A percentile compares a stretch with the other conserved stretches of the same genome.
Conservation (phyloP, 2,797 vertebrate species). For the Tragopan temminckii region DNA sequence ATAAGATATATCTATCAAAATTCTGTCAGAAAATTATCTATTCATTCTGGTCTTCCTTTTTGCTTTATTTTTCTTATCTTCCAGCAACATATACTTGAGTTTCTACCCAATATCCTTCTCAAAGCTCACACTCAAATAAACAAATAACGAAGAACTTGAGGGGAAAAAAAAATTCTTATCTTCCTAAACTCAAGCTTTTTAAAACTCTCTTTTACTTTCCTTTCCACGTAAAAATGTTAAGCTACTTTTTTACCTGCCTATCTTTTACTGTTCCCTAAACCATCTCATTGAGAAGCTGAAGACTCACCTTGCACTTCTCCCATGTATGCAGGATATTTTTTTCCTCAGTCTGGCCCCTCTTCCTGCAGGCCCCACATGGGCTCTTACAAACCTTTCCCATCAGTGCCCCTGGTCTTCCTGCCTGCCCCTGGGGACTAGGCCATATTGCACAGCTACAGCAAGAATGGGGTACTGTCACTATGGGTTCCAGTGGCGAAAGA, state of each 20-base stretch:
- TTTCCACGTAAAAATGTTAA: background rate
- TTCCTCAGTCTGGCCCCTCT: background rate
- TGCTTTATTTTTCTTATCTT: conserved; percentile 34
- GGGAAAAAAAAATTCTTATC: background rate
- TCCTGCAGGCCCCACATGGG: rapidly evolving
- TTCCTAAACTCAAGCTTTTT: background rate
- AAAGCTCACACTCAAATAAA: background rate
- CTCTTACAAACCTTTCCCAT: background rate
- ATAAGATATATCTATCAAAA: conserved; percentile 41
- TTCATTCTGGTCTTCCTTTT: background rate
- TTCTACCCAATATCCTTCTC: background rate
- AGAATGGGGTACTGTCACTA: background rate
- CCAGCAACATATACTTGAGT: background rate
- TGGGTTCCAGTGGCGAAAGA: no score
- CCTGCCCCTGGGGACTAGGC: background rate
- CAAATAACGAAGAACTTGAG: background rate
- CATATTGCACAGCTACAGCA: rapidly evolving
- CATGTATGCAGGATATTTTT: rapidly evolving
- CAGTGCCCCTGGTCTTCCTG: background rate
- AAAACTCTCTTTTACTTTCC: background rate
- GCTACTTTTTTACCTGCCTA: background rate
- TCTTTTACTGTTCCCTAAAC: background rate
- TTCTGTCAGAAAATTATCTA: conserved; percentile 12
- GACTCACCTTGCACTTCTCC: background rate
- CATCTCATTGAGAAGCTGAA: background rate